Evolutionary conservation across 2,113 vertebrate species (phyloP).

Genomic region (Forbesichthys agassizii): DNA sequence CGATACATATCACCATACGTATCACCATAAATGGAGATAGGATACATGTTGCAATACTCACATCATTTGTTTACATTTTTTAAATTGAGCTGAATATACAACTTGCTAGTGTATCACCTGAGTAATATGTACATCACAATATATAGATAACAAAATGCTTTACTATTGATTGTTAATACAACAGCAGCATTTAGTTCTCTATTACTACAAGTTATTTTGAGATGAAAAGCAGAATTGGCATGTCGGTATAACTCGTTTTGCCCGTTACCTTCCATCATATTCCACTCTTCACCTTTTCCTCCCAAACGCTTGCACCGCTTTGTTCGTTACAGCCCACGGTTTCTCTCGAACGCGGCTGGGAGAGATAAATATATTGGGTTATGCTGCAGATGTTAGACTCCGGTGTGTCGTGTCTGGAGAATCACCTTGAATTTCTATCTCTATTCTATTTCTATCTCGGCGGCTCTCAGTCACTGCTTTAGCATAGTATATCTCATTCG

Average conservation of each 20-base stretch:
- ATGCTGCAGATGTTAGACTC: constrained; percentile 69
- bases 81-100: too few species aligned
- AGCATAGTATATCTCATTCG: constrained; percentile 17
- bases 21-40: too few species aligned
- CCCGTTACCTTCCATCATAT: constrained; percentile 36
- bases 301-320: constrained; percentile 62
- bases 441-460: too few species aligned
- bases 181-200: neutral
- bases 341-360: constrained; percentile 74
- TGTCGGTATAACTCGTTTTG: constrained; percentile 3
- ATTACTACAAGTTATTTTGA: neutral
- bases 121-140: too few species aligned
- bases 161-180: too few species aligned
- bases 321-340: constrained; percentile 72
- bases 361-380: constrained; percentile 69
- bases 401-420: constrained; percentile 69
- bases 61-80: too few species aligned
- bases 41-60: too few species aligned
- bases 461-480: constrained; percentile 37
- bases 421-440: constrained; percentile 71
- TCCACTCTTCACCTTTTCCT: constrained; percentile 25
- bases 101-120: too few species aligned
- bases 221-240: constrained; percentile 6
- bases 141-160: too few species aligned
- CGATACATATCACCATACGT: too few species aligned